A percentile compares a stretch with the other conserved stretches of the same genome.
phyloP scores from a whole-genome alignment of 2,113 vertebrate genomes.

The Canis aureus region DNA sequence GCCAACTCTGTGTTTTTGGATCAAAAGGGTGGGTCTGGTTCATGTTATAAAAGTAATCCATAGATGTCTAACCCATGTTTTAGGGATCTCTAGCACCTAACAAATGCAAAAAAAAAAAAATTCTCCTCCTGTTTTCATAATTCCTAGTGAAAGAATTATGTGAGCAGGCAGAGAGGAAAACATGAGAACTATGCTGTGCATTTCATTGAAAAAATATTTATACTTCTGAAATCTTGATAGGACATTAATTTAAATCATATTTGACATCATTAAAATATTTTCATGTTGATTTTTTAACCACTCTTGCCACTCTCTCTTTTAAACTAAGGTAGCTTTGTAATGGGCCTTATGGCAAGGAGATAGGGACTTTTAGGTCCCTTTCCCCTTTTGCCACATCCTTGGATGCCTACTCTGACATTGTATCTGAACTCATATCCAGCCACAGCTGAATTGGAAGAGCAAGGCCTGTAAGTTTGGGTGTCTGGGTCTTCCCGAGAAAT shows the following conservation, averaged over 20 bases:
- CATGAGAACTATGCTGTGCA: background rate
- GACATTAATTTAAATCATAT: slow-evolving; percentile 54
- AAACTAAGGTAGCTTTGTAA: background rate
- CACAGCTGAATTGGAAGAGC: background rate
- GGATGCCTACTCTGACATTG: background rate
- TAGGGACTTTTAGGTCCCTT: background rate
- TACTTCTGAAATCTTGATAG: slow-evolving; percentile 38
- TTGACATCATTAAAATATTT: slow-evolving; percentile 64
- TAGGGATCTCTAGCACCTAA: slow-evolving; percentile 30
- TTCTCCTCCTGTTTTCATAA: slow-evolving; percentile 43
- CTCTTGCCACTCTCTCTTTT: background rate
- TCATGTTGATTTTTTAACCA: slow-evolving; percentile 17
- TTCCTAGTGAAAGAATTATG: slow-evolving; percentile 63
- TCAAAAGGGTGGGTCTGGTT: slow-evolving; percentile 20
- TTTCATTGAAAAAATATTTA: slow-evolving; percentile 60
- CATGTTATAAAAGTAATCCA: slow-evolving; percentile 50
- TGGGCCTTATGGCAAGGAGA: background rate
- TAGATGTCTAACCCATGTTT: slow-evolving; percentile 3
- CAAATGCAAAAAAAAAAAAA: slow-evolving; percentile 20
- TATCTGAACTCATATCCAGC: background rate
- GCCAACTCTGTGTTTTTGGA: slow-evolving; percentile 17
- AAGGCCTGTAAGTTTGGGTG: background rate
- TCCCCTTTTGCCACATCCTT: background rate
- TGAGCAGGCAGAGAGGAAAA: background rate
- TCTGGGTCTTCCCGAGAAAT: background rate